Percentiles rank a stretch among this genome's conserved stretches.
These are phyloP conservation scores for Drosophila melanosoma DNA, from an alignment of 2,888 invertebrate species.

Conservation along the genomic window DNA sequence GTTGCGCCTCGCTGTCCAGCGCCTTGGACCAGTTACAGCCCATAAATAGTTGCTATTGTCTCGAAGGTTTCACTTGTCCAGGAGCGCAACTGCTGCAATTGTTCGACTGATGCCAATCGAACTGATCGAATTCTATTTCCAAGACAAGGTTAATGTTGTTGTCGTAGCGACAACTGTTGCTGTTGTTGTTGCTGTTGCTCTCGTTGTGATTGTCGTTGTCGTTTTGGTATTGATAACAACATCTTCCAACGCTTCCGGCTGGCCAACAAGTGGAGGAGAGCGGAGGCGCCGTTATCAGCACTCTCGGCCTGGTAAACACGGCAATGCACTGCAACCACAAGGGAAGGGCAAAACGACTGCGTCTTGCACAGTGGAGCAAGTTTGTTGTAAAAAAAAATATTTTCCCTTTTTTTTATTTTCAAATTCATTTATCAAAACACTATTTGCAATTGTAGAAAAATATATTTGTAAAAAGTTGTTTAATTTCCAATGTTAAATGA, in stretches of 20 bases:
- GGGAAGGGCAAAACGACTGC: not conserved
- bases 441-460: too few species aligned
- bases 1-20: slow-evolving; percentile 48
- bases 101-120: slow-evolving; percentile 36
- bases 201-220: slow-evolving; percentile 9
- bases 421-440: too few species aligned
- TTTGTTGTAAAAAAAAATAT: not conserved
- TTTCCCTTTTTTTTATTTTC: too few species aligned
- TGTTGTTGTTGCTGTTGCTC: not conserved
- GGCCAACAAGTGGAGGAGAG: slow-evolving; percentile 24
- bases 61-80: not conserved
- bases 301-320: slow-evolving; percentile 36
- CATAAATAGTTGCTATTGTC: slow-evolving; percentile 58
- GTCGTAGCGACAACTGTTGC: not conserved
- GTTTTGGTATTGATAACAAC: slow-evolving; percentile 44
- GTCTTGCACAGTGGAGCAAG: slow-evolving; percentile 33
- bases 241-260: slow-evolving; percentile 56
- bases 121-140: slow-evolving; percentile 39
- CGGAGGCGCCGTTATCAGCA: slow-evolving; percentile 29
- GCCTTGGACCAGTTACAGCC: slow-evolving; percentile 82
- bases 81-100: slow-evolving; percentile 2
- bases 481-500: not conserved
- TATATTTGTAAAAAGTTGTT: not conserved
- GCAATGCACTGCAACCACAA: not conserved
- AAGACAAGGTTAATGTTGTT: slow-evolving; percentile 13